Conservation (phyloP, 2,797 vertebrate genomes). For the Paratrypauchen microcephalus region DNA sequence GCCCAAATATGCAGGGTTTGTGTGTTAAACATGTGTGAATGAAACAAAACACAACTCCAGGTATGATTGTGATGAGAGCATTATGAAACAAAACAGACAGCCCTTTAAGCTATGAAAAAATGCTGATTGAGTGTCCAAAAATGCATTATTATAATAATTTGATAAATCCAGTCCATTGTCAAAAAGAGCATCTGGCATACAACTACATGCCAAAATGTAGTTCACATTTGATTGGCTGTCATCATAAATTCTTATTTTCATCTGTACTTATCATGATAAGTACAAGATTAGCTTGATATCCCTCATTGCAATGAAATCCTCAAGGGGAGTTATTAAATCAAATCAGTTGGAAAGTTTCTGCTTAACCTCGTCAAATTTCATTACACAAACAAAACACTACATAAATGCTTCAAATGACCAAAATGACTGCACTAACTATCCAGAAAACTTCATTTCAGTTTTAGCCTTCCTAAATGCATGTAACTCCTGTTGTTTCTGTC, state of each 20-base stretch:
- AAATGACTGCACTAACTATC: neutral
- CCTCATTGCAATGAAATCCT: neutral
- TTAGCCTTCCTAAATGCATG: conserved; percentile 20
- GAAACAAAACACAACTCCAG: no score
- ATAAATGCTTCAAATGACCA: neutral
- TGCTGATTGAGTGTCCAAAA: no score
- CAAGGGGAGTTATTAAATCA: neutral
- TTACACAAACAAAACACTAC: neutral
- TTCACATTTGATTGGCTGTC: neutral
- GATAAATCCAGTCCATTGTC: neutral
- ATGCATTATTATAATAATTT: no score
- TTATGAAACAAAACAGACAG: no score
- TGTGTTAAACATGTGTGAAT: no score
- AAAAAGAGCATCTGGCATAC: no score
- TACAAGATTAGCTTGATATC: neutral
- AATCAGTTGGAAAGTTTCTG: neutral
- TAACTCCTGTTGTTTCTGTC: conserved; percentile 57
- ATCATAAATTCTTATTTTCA: no score
- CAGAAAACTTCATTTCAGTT: neutral
- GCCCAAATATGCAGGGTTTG: no score
- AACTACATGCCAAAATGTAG: no score
- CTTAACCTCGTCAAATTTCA: neutral
- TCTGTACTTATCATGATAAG: no score
- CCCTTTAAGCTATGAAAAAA: no score
- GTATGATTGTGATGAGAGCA: no score